Percentiles rank a stretch among this genome's conserved stretches.
phyloP scores from a whole-genome alignment of 1,140 invertebrate species.

The Calliopsis andreniformis region DNA sequence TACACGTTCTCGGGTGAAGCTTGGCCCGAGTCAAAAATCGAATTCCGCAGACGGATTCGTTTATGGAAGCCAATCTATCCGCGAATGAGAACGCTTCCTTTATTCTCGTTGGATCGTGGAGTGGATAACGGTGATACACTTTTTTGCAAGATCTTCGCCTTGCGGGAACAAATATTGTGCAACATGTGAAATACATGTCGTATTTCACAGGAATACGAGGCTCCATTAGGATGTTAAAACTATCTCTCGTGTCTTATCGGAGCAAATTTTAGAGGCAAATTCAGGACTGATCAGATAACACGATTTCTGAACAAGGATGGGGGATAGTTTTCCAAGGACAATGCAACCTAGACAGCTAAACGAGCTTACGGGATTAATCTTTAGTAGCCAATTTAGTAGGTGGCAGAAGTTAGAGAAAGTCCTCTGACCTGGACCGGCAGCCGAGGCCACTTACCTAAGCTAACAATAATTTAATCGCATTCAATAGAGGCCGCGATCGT shows the following conservation, averaged over 20 bases:
- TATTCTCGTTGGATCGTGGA: background rate
- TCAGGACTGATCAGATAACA: conserved; percentile 18
- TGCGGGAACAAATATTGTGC: too few species aligned
- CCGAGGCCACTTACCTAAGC: conserved; percentile 52
- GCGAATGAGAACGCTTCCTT: conserved; percentile 34
- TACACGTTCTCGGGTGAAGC: background rate
- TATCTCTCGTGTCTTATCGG: background rate
- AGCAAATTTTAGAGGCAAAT: conserved; percentile 13
- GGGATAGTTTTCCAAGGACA: conserved; percentile 55
- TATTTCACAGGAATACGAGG: too few species aligned
- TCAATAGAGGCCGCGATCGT: conserved; percentile 53
- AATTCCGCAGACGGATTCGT: background rate
- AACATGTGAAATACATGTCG: too few species aligned
- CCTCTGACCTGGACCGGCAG: conserved; percentile 35
- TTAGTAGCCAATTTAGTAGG: conserved; percentile 58
- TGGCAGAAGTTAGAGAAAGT: conserved; percentile 60
- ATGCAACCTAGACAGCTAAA: conserved; percentile 47
- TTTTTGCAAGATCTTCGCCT: background rate
- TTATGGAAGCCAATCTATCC: conserved; percentile 32
- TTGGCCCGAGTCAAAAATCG: conserved; percentile 7
- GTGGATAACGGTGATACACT: background rate
- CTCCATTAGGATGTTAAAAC: too few species aligned
- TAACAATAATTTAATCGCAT: conserved; percentile 61
- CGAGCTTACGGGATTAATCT: conserved; percentile 58
- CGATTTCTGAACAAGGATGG: background rate